A percentile compares a stretch with the other conserved stretches of the same genome.
Conservation (phyloP, 2,113 vertebrate species). For the Pardalotus punctatus region DNA sequence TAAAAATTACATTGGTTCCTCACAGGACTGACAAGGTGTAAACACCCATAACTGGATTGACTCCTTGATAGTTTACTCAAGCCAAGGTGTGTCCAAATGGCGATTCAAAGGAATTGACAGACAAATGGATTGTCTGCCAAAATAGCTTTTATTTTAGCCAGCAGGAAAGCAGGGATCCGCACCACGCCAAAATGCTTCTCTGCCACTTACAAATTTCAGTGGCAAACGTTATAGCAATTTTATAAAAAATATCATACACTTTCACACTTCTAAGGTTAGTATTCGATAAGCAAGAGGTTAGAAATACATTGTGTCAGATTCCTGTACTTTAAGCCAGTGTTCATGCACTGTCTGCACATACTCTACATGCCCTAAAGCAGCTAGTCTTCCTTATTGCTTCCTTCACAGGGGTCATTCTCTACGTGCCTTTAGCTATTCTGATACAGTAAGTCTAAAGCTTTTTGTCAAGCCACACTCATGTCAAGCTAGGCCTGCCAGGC, state of each 20-base stretch:
- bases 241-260: background rate
- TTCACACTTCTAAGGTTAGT: background rate
- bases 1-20: background rate
- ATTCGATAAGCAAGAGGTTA: background rate
- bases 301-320: background rate
- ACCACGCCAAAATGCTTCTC: background rate
- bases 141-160: accelerated
- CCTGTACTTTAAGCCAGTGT: background rate
- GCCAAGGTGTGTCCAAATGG: background rate
- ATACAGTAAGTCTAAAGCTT: background rate
- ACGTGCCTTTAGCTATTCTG: background rate
- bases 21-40: background rate
- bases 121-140: background rate
- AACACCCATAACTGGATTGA: background rate
- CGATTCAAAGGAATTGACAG: background rate
- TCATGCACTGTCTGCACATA: accelerated
- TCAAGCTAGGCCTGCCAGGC: background rate
- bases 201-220: background rate
- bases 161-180: background rate
- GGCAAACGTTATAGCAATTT: background rate
- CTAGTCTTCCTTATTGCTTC: background rate
- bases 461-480: background rate
- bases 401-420: background rate
- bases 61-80: background rate
- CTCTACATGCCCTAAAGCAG: background rate